Evolutionary conservation across 2,113 vertebrate species (phyloP), one percentile per base, ranked within the genome.

Genomic region (Salvelinus alpinus): DNA sequence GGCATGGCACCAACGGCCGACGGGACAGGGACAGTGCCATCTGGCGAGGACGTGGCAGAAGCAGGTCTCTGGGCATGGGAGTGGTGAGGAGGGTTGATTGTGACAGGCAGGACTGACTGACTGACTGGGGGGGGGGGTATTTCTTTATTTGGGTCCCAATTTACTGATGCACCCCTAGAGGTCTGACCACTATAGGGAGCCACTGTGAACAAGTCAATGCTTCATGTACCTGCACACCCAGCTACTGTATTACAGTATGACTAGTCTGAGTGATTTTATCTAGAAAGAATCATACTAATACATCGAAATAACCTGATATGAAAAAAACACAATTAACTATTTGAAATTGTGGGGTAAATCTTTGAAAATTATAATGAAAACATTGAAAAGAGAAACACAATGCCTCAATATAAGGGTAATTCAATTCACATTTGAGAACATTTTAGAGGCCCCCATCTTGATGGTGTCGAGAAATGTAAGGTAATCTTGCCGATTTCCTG

Each of bases 1-100:
- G 76, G 86, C 38, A 44, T 44, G 8, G 84, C 79, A 66, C 38
- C 38, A 12, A 44, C 9, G 11, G 9, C 78, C 76, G 47, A 76
- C 65, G 67, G 76, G 64, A 83, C 16, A 2, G 82, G 74, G 82
- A 77, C 57, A 29, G 14, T 78, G 80, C 80, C 88, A 85, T 84
- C 78, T 87, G 81, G 47, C 74, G 59, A 71, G 79, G 79, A 85
- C 44, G 51, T 70, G 71, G 18, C 76, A 75, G 66, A 12, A 12
- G 80, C 83, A 82, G 77, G 64, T 66, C 64, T 31, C 25, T 14
- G 24, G 27, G 27, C 64, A 75, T 71, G 6, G 11, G 13, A 57
- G 54, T 44, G 16, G 75, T 38, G 38, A 59, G 73, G 24, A 13
- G 66, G 38, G 9, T 44, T 44, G 9, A 44, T 44, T 44, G 38